Conservation (phyloP, 2,113 vertebrate genomes). For the Pelmatolapia mariae region DNA sequence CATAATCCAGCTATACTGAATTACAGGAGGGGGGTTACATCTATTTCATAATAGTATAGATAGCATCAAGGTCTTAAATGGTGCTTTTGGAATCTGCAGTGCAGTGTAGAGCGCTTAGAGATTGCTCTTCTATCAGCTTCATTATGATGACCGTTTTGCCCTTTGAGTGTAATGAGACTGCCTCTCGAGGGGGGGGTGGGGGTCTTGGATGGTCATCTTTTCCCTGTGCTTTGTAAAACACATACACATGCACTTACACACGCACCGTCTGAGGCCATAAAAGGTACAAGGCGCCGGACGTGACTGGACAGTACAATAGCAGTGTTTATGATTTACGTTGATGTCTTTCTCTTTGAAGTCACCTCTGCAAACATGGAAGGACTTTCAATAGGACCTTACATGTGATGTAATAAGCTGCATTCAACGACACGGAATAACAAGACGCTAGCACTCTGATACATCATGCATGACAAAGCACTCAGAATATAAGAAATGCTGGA, state of each 20-base stretch:
- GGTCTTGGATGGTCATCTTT: constrained; percentile 33
- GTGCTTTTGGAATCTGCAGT: constrained; percentile 41
- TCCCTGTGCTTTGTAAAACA: constrained; percentile 14
- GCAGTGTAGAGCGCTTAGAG: constrained; percentile 20
- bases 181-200: constrained; percentile 7
- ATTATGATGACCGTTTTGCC: constrained; percentile 68
- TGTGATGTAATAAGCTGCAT: constrained; percentile 35
- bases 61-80: constrained; percentile 29
- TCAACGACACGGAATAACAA: constrained; percentile 38
- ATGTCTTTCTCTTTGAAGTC: constrained; percentile 55
- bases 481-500: background rate
- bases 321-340: constrained; percentile 44
- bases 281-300: constrained; percentile 3
- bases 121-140: constrained; percentile 57
- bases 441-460: background rate
- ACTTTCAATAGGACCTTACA: constrained; percentile 27
- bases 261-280: constrained; percentile 7
- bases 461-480: constrained; percentile 12
- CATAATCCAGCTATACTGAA: constrained; percentile 48
- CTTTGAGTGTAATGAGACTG: constrained; percentile 68
- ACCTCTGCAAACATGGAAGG: constrained; percentile 36
- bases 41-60: constrained; percentile 11
- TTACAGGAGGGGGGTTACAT: constrained; percentile 24
- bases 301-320: constrained; percentile 45
- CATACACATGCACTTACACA: background rate